Base-by-base conservation (phyloP, 64 coral and sea anemone genomes). In the Pachyseris speciosa region DNA sequence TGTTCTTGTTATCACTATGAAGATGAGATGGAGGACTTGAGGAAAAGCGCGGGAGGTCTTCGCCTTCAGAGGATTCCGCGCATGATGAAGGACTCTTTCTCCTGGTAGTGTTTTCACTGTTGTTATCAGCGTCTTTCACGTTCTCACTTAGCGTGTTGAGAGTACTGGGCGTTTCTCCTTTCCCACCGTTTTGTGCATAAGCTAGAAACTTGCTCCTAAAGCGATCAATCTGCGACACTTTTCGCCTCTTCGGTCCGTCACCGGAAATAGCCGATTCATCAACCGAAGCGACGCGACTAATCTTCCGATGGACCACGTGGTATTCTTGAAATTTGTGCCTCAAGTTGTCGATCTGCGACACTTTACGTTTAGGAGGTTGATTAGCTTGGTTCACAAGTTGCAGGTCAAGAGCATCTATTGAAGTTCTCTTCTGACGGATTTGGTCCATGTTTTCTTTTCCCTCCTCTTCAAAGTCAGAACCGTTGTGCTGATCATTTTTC, bases 281-380 rank as follows among this genome's bases (percentile, higher is more conserved):
- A 40, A 40, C 53, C 4, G 53, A 15, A 40, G 5, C 5, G 9
- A 22, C 8, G 22, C 6, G 22, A 20, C 22, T 81, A 22, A 32
- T 17, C 20, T 61, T 81, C 29, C 51, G 20, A 4, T 79, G 44
- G 22, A 17, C 27, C 9, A 57, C 33, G 1, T 86, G 42, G 40
- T 86, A 86, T 25, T 69, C 64, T 2, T 69, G 69, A 42, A 92
- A 84, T 27, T 84, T 92, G 3, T 84, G 50, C 31, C 89, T 71
- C 24, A 92, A 84, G 58, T 83, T 72, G 17, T 84, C 89, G 20
- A 92, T 92, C 50, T 92, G 89, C 24, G 89, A 91, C 7, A 85
- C 76, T 83, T 49, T 72, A 12, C 40, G 75, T 68, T 70, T 70
- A 29, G 40, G 19, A 29, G 40, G 19, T 39, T 83, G 67, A 50